These are phyloP conservation scores for Reinhardtius hippoglossoides DNA, from an alignment of 2,113 vertebrate species.

Conservation along the genomic window DNA sequence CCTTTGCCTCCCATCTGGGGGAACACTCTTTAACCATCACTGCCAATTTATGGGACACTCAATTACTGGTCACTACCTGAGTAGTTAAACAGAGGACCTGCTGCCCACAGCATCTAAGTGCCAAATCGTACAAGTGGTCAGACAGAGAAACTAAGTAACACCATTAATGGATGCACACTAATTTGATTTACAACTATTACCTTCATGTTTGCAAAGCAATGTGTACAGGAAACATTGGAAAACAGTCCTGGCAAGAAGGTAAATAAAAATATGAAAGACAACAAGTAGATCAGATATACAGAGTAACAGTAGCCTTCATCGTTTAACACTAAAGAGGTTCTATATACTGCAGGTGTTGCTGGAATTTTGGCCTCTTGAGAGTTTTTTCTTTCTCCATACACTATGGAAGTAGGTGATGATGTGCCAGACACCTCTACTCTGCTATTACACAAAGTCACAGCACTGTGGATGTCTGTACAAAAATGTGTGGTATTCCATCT, in stretches of 20 bases:
- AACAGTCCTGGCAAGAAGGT: not conserved
- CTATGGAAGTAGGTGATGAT: not conserved
- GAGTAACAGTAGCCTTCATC: not conserved
- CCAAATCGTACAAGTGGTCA: constrained; percentile 48
- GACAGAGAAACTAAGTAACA: constrained; percentile 30
- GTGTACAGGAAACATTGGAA: not conserved
- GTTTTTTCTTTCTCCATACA: not conserved
- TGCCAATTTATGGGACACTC: constrained; percentile 65
- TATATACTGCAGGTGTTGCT: too few relatives aligned
- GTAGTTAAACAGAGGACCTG: constrained; percentile 23
- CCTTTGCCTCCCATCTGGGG: constrained; percentile 51
- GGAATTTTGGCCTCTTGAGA: not conserved
- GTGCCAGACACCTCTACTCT: too few relatives aligned
- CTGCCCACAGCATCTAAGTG: constrained; percentile 22
- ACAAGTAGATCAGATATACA: not conserved
- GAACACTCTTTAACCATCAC: constrained; percentile 41
- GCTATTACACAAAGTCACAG: too few relatives aligned
- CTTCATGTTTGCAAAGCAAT: not conserved
- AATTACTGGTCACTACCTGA: constrained; percentile 67
- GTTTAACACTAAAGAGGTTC: too few relatives aligned
- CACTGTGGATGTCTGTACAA: too few relatives aligned
- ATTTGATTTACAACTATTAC: too few relatives aligned
- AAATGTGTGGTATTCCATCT: not conserved
- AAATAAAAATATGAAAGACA: not conserved
- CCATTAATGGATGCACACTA: constrained; percentile 8